Evolutionary conservation across 2,888 invertebrate genomes (phyloP), one percentile per base, ranked within the genome.

Genomic region (Cataglyphis cursor): DNA sequence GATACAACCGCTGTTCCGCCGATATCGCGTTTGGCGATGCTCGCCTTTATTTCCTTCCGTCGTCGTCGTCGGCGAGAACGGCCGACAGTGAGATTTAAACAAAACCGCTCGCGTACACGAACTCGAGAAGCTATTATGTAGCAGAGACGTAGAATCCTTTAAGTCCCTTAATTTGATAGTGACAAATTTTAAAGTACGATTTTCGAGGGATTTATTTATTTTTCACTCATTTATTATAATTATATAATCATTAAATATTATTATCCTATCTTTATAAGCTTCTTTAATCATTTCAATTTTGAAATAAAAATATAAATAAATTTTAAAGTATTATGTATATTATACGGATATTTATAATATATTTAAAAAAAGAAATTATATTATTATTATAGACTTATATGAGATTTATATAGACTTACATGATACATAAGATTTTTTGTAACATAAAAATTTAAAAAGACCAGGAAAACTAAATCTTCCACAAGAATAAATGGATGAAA

Each of bases 1-100:
- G 85, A 91, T 90, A 90, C 87, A 91, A 82, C 87, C 87, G 87
- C 85, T 86, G 87, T 85, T 89, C 65, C 83, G 44, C 80, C 87
- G 88, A 87, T 90, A 89, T 86, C 85, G 73, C 78, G 81, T 78
- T 59, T 48, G 78, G 44, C 84, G 62, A 84, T 66, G 64, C 64
- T 82, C 74, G 66, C 66, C 75, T 82, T 82, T 82, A 75, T 68
- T 82, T 82, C 73, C 74, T 68, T 64, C 70, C 74, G 70, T 78
- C 41, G 44, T 57, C 57, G 48, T 48, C n/a, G 44, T 44, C 59
- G 41, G 24, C 65, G 12, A 66, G 59, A 44, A 65, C 21, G 41
- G 28, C 21, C 81, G 62, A 57, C 51, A 59, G 44, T 6, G 24
- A 78, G 44, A 78, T 78, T 78, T 70, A 78, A 44, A 54, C 28